Evolutionary conservation across 2,888 invertebrate species (phyloP).

Genomic region (Bugulina stolonifera): DNA sequence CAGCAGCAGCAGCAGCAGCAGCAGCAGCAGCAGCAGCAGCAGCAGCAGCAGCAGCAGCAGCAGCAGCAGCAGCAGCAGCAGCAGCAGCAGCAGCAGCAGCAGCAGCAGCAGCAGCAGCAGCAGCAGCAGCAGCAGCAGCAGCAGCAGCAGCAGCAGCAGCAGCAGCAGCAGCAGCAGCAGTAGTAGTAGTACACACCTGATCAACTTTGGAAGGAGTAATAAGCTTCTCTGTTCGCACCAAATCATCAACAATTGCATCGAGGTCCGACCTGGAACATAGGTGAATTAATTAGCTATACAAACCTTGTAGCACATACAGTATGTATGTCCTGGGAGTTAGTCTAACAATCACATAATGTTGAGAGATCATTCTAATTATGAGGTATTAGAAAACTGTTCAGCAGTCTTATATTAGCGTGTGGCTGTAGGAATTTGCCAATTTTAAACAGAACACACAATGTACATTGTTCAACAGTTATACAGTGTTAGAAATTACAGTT

Average conservation of each 20-base stretch:
- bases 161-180: neutral
- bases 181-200: conserved; percentile 42
- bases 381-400: too few species aligned
- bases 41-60: conserved; percentile 42
- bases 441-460: too few species aligned
- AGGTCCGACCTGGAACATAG: conserved; percentile 45
- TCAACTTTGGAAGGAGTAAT: conserved; percentile 50
- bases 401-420: too few species aligned
- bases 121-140: conserved; percentile 27
- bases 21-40: conserved; percentile 37
- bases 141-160: neutral
- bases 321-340: too few species aligned
- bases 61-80: conserved; percentile 54
- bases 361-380: too few species aligned
- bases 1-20: conserved; percentile 35
- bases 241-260: conserved; percentile 51
- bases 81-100: conserved; percentile 53
- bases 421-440: too few species aligned
- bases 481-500: too few species aligned
- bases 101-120: conserved; percentile 33
- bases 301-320: too few species aligned
- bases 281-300: too few species aligned
- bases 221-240: conserved; percentile 49
- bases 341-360: too few species aligned
- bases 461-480: too few species aligned